Base-by-base conservation (phyloP, 1,140 invertebrate species). In the Zaprionus camerounensis region DNA sequence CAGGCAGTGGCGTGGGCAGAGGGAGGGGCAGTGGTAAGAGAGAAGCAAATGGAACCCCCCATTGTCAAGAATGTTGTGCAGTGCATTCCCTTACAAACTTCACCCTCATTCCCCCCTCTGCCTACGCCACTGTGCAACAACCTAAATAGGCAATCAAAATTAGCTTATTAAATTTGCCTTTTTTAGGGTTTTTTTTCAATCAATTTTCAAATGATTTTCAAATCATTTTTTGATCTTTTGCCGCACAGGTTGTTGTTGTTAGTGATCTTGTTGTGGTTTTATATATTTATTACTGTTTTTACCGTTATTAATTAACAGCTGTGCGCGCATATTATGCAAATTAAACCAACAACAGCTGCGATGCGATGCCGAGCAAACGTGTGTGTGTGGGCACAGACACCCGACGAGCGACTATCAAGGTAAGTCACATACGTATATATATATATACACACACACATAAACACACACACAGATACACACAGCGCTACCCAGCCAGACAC, bases 301-400 rank as follows among this genome's bases (percentile, higher is more conserved):
- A 88, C 73, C 84, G 84, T 90, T 88, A 90, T 84, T 88, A 90
- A 90, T 88, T 84, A 88, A 90, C 84, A 88, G 85, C 84, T 90
- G 84, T 81, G 85, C 81, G 85, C 78, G 84, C 81, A 76, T 88
- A 81, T 79, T 88, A 90, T 88, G 85, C 78, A 88, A 90, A 88
- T 90, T 17, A 44, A n/a, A 2, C 6, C 41, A 7, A 44, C n/a
- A 44, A 17, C 41, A 44, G 41, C 41, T 17, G 76, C 70, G 78
- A 84, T 81, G 84, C 72, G 70, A 63, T 63, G 64, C 67, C 62
- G 55, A 69, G 34, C 41, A 22, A 61, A 7, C n/a, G 69, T 66
- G 61, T 44, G 63, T 44, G 41, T 44, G 41, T 44, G 67, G 58
- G 46, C 46, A 51, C 20, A 51, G 17, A 51, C 6, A 31, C 28